phyloP scores from a whole-genome alignment of 2,113 vertebrate genomes.

The Misgurnus anguillicaudatus region DNA sequence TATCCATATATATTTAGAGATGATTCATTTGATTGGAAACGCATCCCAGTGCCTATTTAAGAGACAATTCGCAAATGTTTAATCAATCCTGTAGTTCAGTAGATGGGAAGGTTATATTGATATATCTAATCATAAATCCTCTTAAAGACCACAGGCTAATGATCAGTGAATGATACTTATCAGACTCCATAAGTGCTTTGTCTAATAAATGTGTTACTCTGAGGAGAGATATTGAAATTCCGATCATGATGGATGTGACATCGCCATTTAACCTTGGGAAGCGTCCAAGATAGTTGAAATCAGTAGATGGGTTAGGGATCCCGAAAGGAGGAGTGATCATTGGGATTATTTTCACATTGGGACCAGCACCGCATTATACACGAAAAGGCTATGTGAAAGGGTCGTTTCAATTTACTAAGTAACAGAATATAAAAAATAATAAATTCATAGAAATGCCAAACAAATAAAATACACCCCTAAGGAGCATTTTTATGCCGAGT shows the following conservation, averaged over 20 bases:
- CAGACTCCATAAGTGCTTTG: constrained; percentile 74
- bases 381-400: not conserved
- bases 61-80: constrained; percentile 62
- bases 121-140: constrained; percentile 66
- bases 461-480: constrained; percentile 14
- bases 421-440: not conserved
- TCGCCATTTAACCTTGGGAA: constrained; percentile 78
- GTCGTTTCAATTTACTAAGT: not conserved
- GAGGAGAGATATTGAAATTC: constrained; percentile 69
- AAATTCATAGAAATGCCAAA: not conserved
- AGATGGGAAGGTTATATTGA: constrained; percentile 68
- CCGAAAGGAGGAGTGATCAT: constrained; percentile 40
- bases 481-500: not conserved
- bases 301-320: constrained; percentile 63
- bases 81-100: constrained; percentile 62
- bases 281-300: constrained; percentile 70
- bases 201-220: constrained; percentile 70
- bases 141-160: constrained; percentile 70
- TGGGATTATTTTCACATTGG: constrained; percentile 60
- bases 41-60: constrained; percentile 36
- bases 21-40: constrained; percentile 63
- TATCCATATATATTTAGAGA: constrained; percentile 67
- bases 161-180: constrained; percentile 71
- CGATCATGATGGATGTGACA: constrained; percentile 73
- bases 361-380: constrained; percentile 4